These are phyloP conservation scores for Iphiclides podalirius DNA, from an alignment of 2,888 invertebrate species.

Conservation along the genomic window DNA sequence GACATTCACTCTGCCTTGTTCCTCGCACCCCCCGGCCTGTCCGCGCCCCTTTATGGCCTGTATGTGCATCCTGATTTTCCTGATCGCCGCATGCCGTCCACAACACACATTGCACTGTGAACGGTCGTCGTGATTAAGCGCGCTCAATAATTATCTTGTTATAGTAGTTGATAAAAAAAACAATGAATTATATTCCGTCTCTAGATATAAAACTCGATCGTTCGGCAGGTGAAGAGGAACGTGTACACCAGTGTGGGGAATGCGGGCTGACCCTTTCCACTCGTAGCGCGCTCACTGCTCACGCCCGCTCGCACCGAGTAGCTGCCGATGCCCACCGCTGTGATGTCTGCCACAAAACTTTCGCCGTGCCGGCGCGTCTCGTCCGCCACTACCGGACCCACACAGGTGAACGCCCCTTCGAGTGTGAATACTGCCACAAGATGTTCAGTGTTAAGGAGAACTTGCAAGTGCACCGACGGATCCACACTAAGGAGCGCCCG, in stretches of 20 bases:
- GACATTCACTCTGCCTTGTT: slow-evolving; percentile 55
- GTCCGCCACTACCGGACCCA: slow-evolving; percentile 93
- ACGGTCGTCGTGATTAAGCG: slow-evolving; percentile 52
- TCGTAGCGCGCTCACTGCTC: slow-evolving; percentile 87
- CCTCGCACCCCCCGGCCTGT: slow-evolving; percentile 38
- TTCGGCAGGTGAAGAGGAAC: slow-evolving; percentile 76
- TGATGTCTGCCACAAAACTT: slow-evolving; percentile 94
- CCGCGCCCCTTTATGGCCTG: slow-evolving; percentile 48
- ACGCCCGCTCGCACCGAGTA: slow-evolving; percentile 74
- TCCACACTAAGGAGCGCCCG: slow-evolving; percentile 94
- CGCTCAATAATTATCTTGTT: slow-evolving; percentile 30
- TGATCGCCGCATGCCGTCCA: slow-evolving; percentile 68
- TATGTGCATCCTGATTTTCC: slow-evolving; percentile 74
- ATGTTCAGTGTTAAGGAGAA: slow-evolving; percentile 96
- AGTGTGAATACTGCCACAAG: slow-evolving; percentile 95
- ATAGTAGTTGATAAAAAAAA: slow-evolving; percentile 14
- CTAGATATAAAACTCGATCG: slow-evolving; percentile 50
- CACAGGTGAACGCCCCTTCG: slow-evolving; percentile 94
- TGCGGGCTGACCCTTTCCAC: slow-evolving; percentile 88
- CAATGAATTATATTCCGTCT: slow-evolving; percentile 44
- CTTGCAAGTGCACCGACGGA: slow-evolving; percentile 92
- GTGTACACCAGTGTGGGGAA: slow-evolving; percentile 82
- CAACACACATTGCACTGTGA: slow-evolving; percentile 67
- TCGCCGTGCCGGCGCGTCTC: slow-evolving; percentile 92
- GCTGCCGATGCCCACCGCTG: slow-evolving; percentile 89